Evolutionary conservation across 2,113 vertebrate species (phyloP).

Genomic region (Rattus rattus): DNA sequence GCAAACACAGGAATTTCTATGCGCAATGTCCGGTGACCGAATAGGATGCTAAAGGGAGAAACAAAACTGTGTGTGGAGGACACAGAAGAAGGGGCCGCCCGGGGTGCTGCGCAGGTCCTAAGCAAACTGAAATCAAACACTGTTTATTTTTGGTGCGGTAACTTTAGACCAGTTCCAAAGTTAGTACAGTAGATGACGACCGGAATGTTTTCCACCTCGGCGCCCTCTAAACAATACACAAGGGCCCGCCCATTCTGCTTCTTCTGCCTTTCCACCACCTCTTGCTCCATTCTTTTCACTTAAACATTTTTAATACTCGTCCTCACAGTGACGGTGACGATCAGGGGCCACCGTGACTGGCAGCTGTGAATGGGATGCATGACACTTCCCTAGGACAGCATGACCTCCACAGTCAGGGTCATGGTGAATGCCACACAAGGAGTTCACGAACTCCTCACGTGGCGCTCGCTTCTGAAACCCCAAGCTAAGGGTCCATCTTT

Average conservation of each 20-base stretch:
- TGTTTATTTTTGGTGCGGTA: slow-evolving; percentile 14
- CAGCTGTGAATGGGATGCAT: not conserved
- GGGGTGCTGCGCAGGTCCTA: not conserved
- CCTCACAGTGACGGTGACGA: not conserved
- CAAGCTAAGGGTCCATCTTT: not conserved
- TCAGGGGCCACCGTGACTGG: too few relatives aligned
- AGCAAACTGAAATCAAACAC: slow-evolving; percentile 28
- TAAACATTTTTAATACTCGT: not conserved
- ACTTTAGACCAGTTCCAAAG: slow-evolving; percentile 55
- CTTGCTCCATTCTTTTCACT: not conserved
- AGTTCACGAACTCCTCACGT: not conserved
- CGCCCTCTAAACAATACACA: not conserved
- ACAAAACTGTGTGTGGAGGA: not conserved
- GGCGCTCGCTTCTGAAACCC: not conserved
- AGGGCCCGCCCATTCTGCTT: not conserved
- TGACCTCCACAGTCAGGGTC: not conserved
- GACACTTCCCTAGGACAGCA: not conserved
- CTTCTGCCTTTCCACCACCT: too few relatives aligned
- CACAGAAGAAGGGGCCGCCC: not conserved
- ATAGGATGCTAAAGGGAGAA: not conserved
- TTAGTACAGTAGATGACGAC: slow-evolving; percentile 18
- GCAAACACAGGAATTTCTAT: not conserved
- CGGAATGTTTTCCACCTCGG: not conserved
- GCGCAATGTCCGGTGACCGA: not conserved
- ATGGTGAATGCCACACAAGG: not conserved